Conservation (phyloP, 2,797 vertebrate species). For the Acomys russatus region DNA sequence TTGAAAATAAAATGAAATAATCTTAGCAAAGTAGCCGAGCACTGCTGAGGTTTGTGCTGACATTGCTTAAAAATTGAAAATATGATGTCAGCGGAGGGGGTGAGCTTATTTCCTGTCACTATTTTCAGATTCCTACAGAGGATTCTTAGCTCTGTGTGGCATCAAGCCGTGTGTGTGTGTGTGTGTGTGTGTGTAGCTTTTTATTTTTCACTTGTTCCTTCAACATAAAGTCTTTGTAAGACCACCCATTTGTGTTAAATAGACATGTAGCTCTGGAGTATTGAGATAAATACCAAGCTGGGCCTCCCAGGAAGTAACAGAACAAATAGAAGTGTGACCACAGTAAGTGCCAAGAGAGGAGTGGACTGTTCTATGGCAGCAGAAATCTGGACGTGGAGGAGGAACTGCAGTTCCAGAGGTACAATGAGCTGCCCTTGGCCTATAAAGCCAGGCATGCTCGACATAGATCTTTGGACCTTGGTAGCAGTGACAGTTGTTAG, state of each 20-base stretch:
- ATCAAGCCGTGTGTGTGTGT: background rate
- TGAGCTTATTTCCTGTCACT: background rate
- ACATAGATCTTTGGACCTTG: background rate
- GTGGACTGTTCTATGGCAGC: accelerated
- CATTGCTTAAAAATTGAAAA: constrained; percentile 5
- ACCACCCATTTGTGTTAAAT: accelerated
- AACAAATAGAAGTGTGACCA: background rate
- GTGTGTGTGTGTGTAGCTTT: background rate
- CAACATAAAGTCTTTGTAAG: background rate
- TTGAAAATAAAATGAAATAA: constrained; percentile 52
- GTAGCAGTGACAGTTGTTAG: background rate
- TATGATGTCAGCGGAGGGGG: background rate
- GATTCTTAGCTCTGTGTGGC: background rate
- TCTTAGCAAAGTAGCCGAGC: constrained; percentile 51
- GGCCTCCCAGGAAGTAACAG: background rate
- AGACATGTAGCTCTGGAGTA: accelerated
- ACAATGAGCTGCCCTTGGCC: background rate
- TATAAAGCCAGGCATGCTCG: background rate
- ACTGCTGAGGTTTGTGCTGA: constrained; percentile 37
- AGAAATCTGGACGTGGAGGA: background rate
- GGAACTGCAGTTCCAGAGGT: background rate
- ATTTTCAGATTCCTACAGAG: background rate
- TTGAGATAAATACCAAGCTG: background rate
- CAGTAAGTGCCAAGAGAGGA: accelerated
- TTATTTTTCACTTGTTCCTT: background rate